Conservation (phyloP, 2,888 invertebrate species). For the Callinectes sapidus region DNA sequence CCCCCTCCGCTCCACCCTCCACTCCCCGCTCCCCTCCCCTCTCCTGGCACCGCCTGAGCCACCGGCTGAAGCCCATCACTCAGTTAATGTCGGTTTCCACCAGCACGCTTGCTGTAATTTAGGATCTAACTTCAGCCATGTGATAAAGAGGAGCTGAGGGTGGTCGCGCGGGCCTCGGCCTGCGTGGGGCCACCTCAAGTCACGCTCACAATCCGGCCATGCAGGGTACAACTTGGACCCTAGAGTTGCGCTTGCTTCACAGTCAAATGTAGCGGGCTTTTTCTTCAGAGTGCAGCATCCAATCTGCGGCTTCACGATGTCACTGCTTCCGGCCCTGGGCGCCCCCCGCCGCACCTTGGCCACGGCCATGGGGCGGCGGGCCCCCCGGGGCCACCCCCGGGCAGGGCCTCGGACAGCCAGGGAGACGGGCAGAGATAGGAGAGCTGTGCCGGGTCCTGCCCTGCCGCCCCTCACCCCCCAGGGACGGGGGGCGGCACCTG, state of each 20-base stretch:
- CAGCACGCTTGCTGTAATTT: constrained; percentile 72
- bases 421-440: constrained; percentile 53
- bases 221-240: constrained; percentile 72
- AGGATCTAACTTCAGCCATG: constrained; percentile 72
- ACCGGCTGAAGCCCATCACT: constrained; percentile 70
- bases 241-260: constrained; percentile 73
- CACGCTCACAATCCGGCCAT: constrained; percentile 72
- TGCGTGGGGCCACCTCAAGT: constrained; percentile 64
- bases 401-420: constrained; percentile 66
- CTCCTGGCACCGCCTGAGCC: constrained; percentile 67
- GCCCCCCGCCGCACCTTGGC: constrained; percentile 49
- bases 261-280: constrained; percentile 72
- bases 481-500: constrained; percentile 63
- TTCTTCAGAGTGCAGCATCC: constrained; percentile 72
- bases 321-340: constrained; percentile 71
- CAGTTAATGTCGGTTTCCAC: constrained; percentile 72
- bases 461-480: constrained; percentile 59
- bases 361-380: constrained; percentile 7
- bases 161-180: constrained; percentile 52
- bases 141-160: constrained; percentile 70
- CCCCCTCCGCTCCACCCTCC: neutral
- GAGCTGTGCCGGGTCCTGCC: constrained; percentile 65
- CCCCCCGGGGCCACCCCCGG: constrained; percentile 38
- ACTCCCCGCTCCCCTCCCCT: neutral
- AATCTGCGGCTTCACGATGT: constrained; percentile 72